A percentile compares a stretch with the other conserved stretches of the same genome.
These are phyloP conservation scores for Rhodeus uyekii DNA, from an alignment of 2,797 vertebrate species.

Conservation along the genomic window DNA sequence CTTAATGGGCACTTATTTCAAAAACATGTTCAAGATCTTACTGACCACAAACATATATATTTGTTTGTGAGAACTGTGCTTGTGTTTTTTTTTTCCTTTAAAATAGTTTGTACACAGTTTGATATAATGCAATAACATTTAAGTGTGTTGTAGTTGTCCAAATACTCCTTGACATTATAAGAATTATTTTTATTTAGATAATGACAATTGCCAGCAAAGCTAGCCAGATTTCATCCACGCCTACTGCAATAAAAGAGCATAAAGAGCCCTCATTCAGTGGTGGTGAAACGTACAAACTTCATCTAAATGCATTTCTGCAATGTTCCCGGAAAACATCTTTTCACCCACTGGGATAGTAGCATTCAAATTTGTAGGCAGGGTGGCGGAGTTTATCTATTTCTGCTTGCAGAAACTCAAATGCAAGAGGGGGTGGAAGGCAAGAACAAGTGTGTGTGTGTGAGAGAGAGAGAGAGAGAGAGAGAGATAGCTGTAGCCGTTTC, in stretches of 20 bases:
- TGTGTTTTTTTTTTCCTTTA: neutral
- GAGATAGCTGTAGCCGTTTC: conserved; percentile 18
- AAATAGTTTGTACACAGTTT: neutral
- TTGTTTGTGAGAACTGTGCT: neutral
- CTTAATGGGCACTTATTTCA: neutral
- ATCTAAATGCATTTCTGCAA: conserved; percentile 40
- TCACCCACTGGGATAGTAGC: conserved; percentile 40
- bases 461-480: conserved; percentile 20
- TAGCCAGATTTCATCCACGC: neutral
- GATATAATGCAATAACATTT: neutral
- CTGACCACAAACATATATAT: neutral
- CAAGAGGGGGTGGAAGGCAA: conserved; percentile 30
- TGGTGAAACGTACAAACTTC: conserved; percentile 9
- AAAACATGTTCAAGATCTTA: neutral
- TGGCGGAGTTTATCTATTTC: conserved; percentile 49
- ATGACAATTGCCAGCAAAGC: neutral
- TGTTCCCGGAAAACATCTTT: conserved; percentile 42
- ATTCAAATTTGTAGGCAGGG: conserved; percentile 51
- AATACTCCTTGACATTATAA: neutral
- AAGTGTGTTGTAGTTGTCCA: neutral
- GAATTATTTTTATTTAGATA: neutral
- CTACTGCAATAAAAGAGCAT: conserved; percentile 9
- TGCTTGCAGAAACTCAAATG: conserved; percentile 37
- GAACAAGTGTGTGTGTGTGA: neutral
- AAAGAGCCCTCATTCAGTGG: conserved; percentile 6